These are phyloP conservation scores for Rhipidura dahli DNA, from an alignment of 2,113 vertebrate genomes.

Conservation along the genomic window DNA sequence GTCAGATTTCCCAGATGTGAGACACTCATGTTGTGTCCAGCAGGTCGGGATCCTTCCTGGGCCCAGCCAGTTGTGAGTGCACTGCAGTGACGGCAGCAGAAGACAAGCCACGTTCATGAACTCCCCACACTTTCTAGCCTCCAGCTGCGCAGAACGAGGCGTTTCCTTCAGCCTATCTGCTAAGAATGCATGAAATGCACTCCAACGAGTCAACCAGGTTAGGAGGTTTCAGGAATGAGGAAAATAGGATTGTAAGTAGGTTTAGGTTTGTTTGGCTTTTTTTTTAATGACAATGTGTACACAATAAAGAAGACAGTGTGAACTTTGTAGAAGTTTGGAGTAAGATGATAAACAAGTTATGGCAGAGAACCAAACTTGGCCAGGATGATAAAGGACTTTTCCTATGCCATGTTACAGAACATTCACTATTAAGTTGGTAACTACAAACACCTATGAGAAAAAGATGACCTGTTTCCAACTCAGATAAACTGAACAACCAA, in stretches of 20 bases:
- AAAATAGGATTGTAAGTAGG: conserved; percentile 55
- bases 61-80: not conserved
- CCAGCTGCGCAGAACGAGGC: conserved; percentile 61
- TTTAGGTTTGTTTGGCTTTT: not conserved
- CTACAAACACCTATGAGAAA: not conserved
- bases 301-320: conserved; percentile 1
- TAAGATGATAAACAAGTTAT: not conserved
- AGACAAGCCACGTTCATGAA: conserved; percentile 11
- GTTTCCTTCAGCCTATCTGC: conserved; percentile 75
- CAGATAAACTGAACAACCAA: not conserved
- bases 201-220: conserved; percentile 78
- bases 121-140: conserved; percentile 65
- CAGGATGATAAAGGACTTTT: not conserved
- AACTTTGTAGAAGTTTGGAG: not conserved
- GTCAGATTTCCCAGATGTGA: not conserved
- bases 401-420: not conserved
- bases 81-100: not conserved
- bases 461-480: not conserved
- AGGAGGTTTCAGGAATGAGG: conserved; percentile 78
- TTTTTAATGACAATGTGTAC: not conserved
- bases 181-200: conserved; percentile 83
- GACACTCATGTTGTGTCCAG: not conserved
- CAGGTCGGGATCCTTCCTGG: not conserved
- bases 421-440: not conserved
- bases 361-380: not conserved